Conservation (phyloP, 2,113 vertebrate genomes). For the Prionailurus bengalensis region DNA sequence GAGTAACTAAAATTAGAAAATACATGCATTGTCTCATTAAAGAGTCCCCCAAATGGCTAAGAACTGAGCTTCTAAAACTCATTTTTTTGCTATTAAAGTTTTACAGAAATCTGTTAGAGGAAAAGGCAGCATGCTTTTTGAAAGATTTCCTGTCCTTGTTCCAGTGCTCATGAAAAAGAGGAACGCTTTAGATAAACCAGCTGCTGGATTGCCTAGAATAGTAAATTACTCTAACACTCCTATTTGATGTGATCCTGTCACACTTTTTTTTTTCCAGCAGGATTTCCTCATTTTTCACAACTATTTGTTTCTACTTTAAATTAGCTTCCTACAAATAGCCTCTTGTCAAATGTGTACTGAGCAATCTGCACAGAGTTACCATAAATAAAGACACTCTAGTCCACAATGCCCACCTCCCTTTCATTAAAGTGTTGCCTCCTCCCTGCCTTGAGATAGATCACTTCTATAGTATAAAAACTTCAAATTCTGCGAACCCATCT, state of each 20-base stretch:
- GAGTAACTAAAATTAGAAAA: slow-evolving; percentile 49
- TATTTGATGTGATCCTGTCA: slow-evolving; percentile 57
- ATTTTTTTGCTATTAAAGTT: slow-evolving; percentile 42
- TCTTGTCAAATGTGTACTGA: slow-evolving; percentile 8
- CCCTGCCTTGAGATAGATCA: neutral
- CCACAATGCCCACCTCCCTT: neutral
- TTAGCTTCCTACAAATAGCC: slow-evolving; percentile 54
- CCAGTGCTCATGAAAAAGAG: slow-evolving; percentile 30
- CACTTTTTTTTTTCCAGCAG: slow-evolving; percentile 40
- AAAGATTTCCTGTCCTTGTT: slow-evolving; percentile 72
- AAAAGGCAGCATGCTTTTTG: neutral
- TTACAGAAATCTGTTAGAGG: neutral
- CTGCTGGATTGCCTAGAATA: slow-evolving; percentile 70
- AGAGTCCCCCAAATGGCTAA: neutral
- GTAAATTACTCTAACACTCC: slow-evolving; percentile 67
- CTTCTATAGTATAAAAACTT: neutral
- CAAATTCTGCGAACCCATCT: neutral
- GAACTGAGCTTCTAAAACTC: slow-evolving; percentile 35
- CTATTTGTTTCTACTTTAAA: slow-evolving; percentile 67
- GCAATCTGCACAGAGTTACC: neutral
- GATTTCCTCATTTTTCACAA: slow-evolving; percentile 75
- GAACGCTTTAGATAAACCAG: slow-evolving; percentile 64
- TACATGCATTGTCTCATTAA: slow-evolving; percentile 13
- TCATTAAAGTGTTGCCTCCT: neutral
- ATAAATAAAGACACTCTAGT: neutral